Percentiles rank a stretch among this genome's conserved stretches.
Evolutionary conservation across 2,888 invertebrate species (phyloP).

Genomic region (Rhorus exstirpatorius): DNA sequence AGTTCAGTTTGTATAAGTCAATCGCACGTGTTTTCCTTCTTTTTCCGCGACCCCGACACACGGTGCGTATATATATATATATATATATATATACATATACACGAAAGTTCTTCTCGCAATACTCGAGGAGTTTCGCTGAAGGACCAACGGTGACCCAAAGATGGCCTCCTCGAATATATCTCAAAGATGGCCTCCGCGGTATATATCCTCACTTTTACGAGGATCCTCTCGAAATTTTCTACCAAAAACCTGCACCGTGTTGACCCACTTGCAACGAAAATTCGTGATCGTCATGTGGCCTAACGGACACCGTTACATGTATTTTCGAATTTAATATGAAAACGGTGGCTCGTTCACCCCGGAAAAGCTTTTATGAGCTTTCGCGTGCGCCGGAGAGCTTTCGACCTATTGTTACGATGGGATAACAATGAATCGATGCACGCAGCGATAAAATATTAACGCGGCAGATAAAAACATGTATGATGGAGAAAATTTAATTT

Average conservation of each 20-base stretch:
- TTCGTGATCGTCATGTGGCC: not conserved
- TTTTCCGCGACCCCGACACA: not conserved
- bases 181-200: too few relatives aligned
- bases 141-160: not conserved
- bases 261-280: constrained; percentile 50
- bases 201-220: constrained; percentile 46
- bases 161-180: too few relatives aligned
- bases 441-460: too few relatives aligned
- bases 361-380: constrained; percentile 45
- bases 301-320: not conserved
- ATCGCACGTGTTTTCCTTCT: constrained; percentile 50
- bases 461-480: too few relatives aligned
- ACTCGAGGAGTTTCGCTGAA: constrained; percentile 13
- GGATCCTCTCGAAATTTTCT: constrained; percentile 35
- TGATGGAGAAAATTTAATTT: too few relatives aligned
- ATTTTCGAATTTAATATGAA: constrained; percentile 35
- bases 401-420: too few relatives aligned
- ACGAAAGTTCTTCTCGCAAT: too few relatives aligned
- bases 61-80: too few relatives aligned
- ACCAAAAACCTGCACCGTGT: constrained; percentile 9
- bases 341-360: constrained; percentile 26
- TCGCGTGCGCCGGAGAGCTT: too few relatives aligned
- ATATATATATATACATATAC: not conserved
- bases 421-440: too few relatives aligned
- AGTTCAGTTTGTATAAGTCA: constrained; percentile 8